phyloP scores from a whole-genome alignment of 2,113 vertebrate genomes.

The Lonchura striata region DNA sequence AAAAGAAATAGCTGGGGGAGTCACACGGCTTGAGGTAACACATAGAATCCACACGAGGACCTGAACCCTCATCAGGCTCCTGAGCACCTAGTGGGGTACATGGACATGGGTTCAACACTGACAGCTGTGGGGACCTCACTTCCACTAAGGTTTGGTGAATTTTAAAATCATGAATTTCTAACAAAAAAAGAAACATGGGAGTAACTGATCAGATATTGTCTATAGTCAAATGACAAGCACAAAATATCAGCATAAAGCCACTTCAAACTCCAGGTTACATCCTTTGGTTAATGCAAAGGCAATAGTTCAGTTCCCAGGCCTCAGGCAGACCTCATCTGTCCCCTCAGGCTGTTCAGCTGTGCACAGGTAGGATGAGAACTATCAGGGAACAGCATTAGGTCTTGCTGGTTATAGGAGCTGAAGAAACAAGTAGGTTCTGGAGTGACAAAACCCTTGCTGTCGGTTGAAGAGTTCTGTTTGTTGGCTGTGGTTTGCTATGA shows the following conservation, averaged over 20 bases:
- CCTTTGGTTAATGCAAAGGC: not conserved
- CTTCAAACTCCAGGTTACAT: not conserved
- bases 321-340: not conserved
- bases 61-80: not conserved
- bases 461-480: not conserved
- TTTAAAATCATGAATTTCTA: not conserved
- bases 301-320: not conserved
- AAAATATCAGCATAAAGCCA: not conserved
- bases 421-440: not conserved
- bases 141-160: not conserved
- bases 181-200: not conserved
- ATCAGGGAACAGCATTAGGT: not conserved
- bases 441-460: not conserved
- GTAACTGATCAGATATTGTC: not conserved
- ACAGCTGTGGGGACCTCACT: not conserved
- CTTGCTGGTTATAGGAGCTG: not conserved
- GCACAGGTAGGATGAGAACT: not conserved
- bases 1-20: not conserved
- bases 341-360: not conserved
- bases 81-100: not conserved
- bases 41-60: not conserved
- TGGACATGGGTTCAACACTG: accelerated
- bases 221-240: not conserved
- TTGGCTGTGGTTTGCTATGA: not conserved
- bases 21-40: not conserved